phyloP scores from a whole-genome alignment of 2,113 vertebrate species.

The Elephantulus edwardii region DNA sequence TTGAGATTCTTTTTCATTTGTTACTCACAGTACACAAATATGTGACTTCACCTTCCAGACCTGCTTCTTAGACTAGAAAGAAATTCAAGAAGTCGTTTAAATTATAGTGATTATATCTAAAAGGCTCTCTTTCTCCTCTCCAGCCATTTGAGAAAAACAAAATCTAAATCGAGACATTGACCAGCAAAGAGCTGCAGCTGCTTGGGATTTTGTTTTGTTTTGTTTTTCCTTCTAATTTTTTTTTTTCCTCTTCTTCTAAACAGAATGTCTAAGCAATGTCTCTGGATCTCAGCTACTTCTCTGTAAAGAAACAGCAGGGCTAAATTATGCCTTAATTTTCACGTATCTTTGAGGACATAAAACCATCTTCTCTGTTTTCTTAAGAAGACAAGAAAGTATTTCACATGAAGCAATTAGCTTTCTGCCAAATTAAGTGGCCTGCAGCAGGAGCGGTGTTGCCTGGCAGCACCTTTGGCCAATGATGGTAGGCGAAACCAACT shows the following conservation, averaged over 20 bases:
- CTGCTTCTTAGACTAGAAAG: background rate
- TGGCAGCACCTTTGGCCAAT: accelerated
- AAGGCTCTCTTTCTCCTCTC: constrained; percentile 1
- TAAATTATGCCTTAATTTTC: background rate
- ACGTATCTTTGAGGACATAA: background rate
- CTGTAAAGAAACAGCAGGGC: background rate
- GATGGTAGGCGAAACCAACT: accelerated
- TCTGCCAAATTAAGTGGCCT: background rate
- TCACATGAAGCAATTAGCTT: background rate
- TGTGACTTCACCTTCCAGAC: background rate
- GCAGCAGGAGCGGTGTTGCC: background rate
- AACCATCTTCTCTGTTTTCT: background rate
- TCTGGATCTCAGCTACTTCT: background rate
- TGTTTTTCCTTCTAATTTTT: too few species aligned
- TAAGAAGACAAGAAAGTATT: background rate
- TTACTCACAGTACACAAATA: background rate
- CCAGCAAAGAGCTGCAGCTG: background rate
- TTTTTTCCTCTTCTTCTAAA: background rate
- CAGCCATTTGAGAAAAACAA: background rate
- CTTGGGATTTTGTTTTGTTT: too few species aligned
- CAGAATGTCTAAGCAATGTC: too few species aligned
- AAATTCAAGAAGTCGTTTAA: constrained; percentile 16
- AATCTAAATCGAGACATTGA: constrained; percentile 16
- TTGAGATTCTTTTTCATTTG: background rate
- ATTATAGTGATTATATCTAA: constrained; percentile 13